These are phyloP conservation scores for Oreocharis arfaki DNA, from an alignment of 2,113 vertebrate genomes.

Conservation along the genomic window DNA sequence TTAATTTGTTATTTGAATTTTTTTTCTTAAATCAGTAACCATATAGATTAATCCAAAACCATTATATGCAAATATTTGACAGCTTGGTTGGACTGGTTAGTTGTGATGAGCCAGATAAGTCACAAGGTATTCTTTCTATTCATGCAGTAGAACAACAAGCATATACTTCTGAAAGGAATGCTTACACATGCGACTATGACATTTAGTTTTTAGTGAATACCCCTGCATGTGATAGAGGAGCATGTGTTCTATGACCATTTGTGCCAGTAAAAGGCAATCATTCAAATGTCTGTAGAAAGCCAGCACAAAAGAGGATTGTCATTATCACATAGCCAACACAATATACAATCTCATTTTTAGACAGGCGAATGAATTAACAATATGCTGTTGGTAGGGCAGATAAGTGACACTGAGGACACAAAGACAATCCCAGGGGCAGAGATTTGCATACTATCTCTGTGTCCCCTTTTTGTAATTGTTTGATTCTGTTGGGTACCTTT, in stretches of 20 bases:
- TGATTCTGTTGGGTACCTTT: not conserved
- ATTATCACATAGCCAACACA: not conserved
- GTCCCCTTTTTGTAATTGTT: not conserved
- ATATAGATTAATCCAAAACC: not conserved
- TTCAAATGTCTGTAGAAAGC: constrained; percentile 1
- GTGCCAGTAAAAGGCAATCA: constrained; percentile 2
- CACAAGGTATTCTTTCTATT: not conserved
- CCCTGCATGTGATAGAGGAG: not conserved
- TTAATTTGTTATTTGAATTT: not conserved
- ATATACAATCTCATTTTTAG: constrained; percentile 31
- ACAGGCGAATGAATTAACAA: constrained; percentile 14
- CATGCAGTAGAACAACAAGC: not conserved
- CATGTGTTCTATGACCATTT: not conserved
- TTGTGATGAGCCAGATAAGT: not conserved
- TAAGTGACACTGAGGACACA: not conserved
- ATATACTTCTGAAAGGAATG: not conserved
- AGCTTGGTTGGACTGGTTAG: not conserved
- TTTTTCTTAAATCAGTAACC: not conserved
- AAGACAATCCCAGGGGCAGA: not conserved
- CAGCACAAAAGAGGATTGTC: constrained; percentile 5
- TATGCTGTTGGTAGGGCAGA: not conserved
- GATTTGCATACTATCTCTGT: not conserved
- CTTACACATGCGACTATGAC: not conserved
- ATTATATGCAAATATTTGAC: not conserved
- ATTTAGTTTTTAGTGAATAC: constrained; percentile 9